Conservation (phyloP, 1,140 invertebrate genomes). For the Marisa cornuarietis region DNA sequence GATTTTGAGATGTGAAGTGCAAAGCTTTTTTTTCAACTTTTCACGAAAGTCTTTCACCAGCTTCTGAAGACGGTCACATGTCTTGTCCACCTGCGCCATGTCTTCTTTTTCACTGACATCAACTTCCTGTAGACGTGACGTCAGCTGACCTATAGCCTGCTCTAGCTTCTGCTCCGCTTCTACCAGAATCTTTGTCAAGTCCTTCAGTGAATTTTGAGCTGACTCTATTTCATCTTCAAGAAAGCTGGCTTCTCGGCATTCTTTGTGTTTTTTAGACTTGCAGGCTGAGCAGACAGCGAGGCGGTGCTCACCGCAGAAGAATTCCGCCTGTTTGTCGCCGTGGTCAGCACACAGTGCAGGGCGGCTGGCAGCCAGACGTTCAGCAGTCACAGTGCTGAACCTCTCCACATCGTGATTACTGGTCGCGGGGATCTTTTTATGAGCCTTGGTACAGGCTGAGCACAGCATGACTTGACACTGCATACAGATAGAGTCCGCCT, state of each 20-base stretch:
- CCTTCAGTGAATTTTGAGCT: background rate
- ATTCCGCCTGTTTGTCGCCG: background rate
- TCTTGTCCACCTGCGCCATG: background rate
- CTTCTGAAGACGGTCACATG: conserved; percentile 1
- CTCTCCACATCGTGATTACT: background rate
- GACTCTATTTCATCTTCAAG: background rate
- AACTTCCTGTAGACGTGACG: background rate
- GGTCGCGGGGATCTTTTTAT: background rate
- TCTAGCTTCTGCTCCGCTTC: background rate
- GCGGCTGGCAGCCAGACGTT: background rate
- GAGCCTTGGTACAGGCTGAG: background rate
- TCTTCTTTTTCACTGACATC: background rate
- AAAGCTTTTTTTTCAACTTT: background rate
- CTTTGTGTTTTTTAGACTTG: background rate
- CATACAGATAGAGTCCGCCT: background rate
- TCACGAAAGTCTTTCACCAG: background rate
- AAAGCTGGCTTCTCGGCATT: background rate
- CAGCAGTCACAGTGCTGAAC: background rate
- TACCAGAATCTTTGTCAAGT: background rate
- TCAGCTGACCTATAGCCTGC: background rate
- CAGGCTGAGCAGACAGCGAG: background rate
- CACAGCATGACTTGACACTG: conserved; percentile 6
- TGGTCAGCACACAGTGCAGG: background rate
- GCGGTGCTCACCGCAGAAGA: background rate
- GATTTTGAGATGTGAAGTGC: background rate